Percentiles rank a stretch among this genome's conserved stretches.
Evolutionary conservation across 2,888 invertebrate species (phyloP).

Genomic region (Camptogramma bilineatum): DNA sequence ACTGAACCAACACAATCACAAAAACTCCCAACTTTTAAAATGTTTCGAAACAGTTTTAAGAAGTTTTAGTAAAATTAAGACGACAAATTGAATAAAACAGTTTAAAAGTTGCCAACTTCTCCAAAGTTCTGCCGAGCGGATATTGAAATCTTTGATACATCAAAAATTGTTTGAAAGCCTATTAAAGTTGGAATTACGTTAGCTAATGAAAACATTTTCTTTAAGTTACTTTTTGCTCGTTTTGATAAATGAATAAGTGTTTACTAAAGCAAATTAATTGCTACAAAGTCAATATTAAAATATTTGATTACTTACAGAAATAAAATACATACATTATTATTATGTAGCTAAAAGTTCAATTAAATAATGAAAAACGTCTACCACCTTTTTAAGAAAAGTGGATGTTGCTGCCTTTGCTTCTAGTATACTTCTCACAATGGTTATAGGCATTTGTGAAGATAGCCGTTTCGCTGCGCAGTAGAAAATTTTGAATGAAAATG

Average conservation of each 20-base stretch:
- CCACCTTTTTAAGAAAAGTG: no score
- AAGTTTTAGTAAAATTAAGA: conserved; percentile 28
- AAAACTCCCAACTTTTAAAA: conserved; percentile 16
- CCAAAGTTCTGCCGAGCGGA: conserved; percentile 39
- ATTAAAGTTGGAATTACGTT: conserved; percentile 31
- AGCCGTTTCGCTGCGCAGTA: no score
- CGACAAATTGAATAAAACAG: conserved; percentile 38
- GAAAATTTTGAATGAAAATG: no score
- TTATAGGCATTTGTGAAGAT: no score
- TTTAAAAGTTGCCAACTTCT: conserved; percentile 32
- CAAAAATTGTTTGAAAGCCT: conserved; percentile 36
- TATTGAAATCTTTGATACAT: conserved; percentile 42
- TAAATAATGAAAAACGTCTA: no score
- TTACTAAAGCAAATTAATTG: neutral
- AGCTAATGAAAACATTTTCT: conserved; percentile 14
- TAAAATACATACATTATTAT: no score
- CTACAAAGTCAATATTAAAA: neutral
- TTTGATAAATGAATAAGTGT: neutral
- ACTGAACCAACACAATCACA: conserved; percentile 9
- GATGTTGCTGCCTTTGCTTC: no score
- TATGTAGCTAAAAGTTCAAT: no score
- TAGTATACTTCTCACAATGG: no score
- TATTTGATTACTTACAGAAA: no score
- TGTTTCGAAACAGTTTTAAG: conserved; percentile 22
- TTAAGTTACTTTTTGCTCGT: neutral